phyloP scores from a whole-genome alignment of 2,113 vertebrate genomes.

The Onychostruthus taczanowskii region DNA sequence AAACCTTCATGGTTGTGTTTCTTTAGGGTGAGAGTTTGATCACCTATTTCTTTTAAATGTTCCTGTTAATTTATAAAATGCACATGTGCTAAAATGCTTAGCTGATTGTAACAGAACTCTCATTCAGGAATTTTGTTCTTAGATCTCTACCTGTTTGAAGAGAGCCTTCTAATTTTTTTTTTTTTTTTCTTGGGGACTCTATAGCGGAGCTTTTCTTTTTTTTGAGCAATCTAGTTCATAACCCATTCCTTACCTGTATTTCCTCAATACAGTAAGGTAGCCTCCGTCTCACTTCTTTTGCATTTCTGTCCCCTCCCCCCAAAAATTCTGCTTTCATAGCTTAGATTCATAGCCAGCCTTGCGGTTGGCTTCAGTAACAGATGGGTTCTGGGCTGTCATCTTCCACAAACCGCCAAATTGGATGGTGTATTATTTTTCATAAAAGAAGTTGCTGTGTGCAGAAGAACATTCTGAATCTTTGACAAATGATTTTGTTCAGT shows the following conservation, averaged over 20 bases:
- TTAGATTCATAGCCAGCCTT: background rate
- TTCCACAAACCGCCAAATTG: background rate
- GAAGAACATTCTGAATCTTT: background rate
- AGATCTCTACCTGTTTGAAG: background rate
- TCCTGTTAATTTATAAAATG: background rate
- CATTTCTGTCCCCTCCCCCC: background rate
- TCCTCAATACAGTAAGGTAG: background rate
- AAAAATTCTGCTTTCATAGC: background rate
- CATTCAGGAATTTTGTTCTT: background rate
- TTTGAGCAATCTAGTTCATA: background rate
- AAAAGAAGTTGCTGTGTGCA: background rate
- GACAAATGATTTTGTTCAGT: background rate
- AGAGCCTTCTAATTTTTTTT: background rate
- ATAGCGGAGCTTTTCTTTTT: background rate
- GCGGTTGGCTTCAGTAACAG: constrained; percentile 3
- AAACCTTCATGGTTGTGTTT: background rate
- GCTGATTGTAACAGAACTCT: background rate
- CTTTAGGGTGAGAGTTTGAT: background rate
- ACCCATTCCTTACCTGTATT: background rate
- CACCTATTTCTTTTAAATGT: background rate
- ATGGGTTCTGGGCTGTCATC: constrained; percentile 19
- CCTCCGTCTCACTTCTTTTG: background rate
- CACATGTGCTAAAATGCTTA: background rate
- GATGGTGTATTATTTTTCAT: background rate
- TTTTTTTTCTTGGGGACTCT: background rate